A percentile compares a stretch with the other conserved stretches of the same genome.
Evolutionary conservation across 2,797 vertebrate genomes (phyloP).

Genomic region (Corythornis leucogaster): DNA sequence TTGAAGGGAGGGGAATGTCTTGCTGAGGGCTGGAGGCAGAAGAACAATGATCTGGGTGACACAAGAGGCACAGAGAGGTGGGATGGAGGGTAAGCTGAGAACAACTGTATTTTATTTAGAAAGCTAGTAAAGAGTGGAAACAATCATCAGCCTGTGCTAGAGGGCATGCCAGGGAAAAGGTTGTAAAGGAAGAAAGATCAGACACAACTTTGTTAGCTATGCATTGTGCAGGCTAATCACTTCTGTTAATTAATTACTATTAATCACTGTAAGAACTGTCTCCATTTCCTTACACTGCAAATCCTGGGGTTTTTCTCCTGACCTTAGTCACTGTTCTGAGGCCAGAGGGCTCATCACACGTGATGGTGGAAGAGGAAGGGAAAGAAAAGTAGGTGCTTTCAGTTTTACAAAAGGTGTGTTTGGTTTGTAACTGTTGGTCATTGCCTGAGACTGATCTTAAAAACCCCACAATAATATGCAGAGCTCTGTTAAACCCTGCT

Average conservation of each 20-base stretch:
- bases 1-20: neutral
- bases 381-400: neutral
- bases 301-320: neutral
- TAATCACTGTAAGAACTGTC: neutral
- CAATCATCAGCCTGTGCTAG: neutral
- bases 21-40: neutral
- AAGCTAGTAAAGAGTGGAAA: slow-evolving; percentile 27
- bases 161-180: neutral
- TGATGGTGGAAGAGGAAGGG: neutral
- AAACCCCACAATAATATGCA: neutral
- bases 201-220: neutral
- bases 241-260: neutral
- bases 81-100: neutral
- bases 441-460: neutral
- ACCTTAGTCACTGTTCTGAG: neutral
- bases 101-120: neutral
- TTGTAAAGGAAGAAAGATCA: neutral
- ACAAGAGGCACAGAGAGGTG: neutral
- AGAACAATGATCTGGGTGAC: neutral
- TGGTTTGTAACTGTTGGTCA: neutral
- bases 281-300: neutral
- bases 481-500: neutral
- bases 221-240: neutral
- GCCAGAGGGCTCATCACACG: neutral
- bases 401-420: neutral